Conservation (phyloP, 1,140 invertebrate genomes). For the Platyscapa corneri region DNA sequence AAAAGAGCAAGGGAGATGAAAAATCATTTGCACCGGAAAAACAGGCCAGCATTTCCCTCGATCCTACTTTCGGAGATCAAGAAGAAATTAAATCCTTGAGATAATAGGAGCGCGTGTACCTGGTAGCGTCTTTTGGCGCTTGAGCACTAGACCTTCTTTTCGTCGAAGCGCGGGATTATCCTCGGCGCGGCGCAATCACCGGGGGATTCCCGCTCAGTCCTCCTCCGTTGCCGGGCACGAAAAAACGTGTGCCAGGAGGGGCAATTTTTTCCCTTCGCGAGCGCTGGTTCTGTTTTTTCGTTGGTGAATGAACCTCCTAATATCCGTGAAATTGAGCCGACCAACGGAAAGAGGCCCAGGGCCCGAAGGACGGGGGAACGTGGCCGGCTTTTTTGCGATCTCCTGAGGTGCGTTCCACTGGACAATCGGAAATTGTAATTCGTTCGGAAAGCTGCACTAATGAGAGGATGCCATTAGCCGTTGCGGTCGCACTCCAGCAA, state of each 20-base stretch:
- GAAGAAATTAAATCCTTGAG: background rate
- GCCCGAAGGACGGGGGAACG: too few species aligned
- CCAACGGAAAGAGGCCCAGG: too few species aligned
- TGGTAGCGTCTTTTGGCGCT: background rate
- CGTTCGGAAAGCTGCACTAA: background rate
- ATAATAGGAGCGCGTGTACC: background rate
- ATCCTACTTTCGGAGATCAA: background rate
- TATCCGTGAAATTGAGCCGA: background rate
- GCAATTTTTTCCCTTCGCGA: background rate
- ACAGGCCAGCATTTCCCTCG: background rate
- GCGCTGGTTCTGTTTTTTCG: background rate
- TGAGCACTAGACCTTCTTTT: background rate
- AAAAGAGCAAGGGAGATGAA: background rate
- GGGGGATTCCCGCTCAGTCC: background rate
- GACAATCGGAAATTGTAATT: background rate
- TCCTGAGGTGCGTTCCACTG: background rate
- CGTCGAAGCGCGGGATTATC: constrained; percentile 32
- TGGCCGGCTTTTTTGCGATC: background rate
- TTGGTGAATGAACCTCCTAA: background rate
- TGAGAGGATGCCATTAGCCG: background rate
- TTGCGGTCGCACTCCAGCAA: too few species aligned
- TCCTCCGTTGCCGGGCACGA: background rate
- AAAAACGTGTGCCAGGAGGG: background rate
- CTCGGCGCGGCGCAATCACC: background rate
- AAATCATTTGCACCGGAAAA: background rate